These are phyloP conservation scores for Gymnoscopelus microlampas DNA, from an alignment of 2,797 vertebrate species.

Conservation along the genomic window DNA sequence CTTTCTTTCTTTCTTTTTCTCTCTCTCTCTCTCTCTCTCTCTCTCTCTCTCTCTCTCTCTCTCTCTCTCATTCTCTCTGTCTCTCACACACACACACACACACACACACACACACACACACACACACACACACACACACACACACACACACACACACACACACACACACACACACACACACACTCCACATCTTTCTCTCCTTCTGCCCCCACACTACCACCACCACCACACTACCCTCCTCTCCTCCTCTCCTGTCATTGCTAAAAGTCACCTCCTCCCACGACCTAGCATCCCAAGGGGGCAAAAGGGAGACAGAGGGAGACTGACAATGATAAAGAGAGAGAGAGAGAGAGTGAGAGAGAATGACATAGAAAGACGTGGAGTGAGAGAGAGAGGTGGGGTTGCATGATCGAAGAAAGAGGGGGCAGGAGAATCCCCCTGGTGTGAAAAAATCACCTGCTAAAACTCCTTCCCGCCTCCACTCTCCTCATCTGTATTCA, in stretches of 20 bases:
- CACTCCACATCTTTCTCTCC: slow-evolving; percentile 20
- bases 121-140: too few relatives aligned
- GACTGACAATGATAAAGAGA: slow-evolving; percentile 3
- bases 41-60: not conserved
- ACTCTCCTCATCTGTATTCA: slow-evolving; percentile 81
- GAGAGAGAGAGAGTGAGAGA: slow-evolving; percentile 4
- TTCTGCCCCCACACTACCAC: slow-evolving; percentile 37
- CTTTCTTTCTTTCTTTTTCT: slow-evolving; percentile 20
- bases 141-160: too few relatives aligned
- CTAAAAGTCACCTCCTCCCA: slow-evolving; percentile 75
- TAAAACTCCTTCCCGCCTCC: slow-evolving; percentile 72
- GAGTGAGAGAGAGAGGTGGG: slow-evolving; percentile 28
- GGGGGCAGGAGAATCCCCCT: slow-evolving; percentile 75
- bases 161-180: too few relatives aligned
- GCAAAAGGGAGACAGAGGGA: slow-evolving; percentile 25
- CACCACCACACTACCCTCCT: slow-evolving; percentile 43
- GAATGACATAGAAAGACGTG: not conserved
- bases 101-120: too few relatives aligned
- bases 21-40: slow-evolving; percentile 19
- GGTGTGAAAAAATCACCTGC: slow-evolving; percentile 82
- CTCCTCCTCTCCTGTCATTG: slow-evolving; percentile 63
- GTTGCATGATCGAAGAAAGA: slow-evolving; percentile 60
- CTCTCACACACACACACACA: slow-evolving; percentile 1
- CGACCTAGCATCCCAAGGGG: slow-evolving; percentile 54
- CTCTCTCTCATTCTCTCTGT: slow-evolving; percentile 34